Conservation (phyloP, 2,888 invertebrate genomes). For the Chrysomela aeneicollis region DNA sequence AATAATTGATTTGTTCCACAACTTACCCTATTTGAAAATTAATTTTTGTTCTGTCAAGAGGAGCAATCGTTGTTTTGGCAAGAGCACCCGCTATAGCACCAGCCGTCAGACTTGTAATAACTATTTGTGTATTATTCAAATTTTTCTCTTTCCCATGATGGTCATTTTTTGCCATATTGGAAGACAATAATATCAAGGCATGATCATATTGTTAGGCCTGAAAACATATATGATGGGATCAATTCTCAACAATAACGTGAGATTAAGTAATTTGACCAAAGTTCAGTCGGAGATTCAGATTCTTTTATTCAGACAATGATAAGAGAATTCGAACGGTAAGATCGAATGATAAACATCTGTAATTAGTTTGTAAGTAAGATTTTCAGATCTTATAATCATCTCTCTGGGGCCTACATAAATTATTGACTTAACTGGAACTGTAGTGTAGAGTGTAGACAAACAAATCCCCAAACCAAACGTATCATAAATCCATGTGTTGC, state of each 20-base stretch:
- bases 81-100: constrained; percentile 94
- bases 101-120: constrained; percentile 84
- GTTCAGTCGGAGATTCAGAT: background rate
- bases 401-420: too few relatives aligned
- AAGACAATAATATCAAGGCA: constrained; percentile 44
- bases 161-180: constrained; percentile 47
- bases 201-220: constrained; percentile 24
- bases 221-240: constrained; percentile 4
- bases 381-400: too few relatives aligned
- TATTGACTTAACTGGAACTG: too few relatives aligned
- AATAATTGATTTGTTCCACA: too few relatives aligned
- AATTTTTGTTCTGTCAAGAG: constrained; percentile 96
- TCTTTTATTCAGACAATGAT: background rate
- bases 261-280: background rate
- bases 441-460: too few relatives aligned
- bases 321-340: background rate
- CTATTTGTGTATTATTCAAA: constrained; percentile 67
- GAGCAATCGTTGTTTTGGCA: constrained; percentile 97
- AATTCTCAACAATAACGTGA: background rate
- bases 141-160: constrained; percentile 41
- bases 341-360: background rate
- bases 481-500: background rate
- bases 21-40: constrained; percentile 89
- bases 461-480: too few relatives aligned
- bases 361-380: background rate